Evolutionary conservation across 2,888 invertebrate species (phyloP).

Genomic region (Lepidochrysops patricia): DNA sequence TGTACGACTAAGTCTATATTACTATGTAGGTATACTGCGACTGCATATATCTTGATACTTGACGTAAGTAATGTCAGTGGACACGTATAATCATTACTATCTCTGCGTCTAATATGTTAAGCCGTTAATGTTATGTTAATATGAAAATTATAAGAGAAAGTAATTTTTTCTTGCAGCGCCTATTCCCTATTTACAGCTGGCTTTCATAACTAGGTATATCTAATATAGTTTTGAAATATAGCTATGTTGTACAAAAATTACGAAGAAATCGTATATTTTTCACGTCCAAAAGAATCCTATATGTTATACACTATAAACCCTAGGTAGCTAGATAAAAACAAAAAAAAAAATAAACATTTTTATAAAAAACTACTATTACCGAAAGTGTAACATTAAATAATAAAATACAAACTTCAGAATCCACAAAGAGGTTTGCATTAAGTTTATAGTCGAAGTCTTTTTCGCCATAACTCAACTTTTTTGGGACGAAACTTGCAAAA

Average conservation of each 20-base stretch:
- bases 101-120: neutral
- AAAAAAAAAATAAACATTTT: no score
- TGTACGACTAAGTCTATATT: neutral
- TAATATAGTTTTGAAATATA: no score
- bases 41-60: neutral
- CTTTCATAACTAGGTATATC: no score
- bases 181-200: neutral
- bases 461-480: constrained; percentile 62
- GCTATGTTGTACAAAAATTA: no score
- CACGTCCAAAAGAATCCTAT: no score
- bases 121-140: neutral
- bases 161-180: neutral
- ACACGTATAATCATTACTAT: neutral
- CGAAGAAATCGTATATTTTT: no score
- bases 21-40: neutral
- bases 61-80: neutral
- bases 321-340: no score
- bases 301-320: no score
- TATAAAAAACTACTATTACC: neutral
- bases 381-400: neutral
- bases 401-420: neutral
- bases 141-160: neutral
- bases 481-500: constrained; percentile 62
- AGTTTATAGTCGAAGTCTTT: constrained; percentile 32
- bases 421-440: constrained; percentile 8